phyloP scores from a whole-genome alignment of 2,113 vertebrate genomes.

The Corythoichthys haematopterus region DNA sequence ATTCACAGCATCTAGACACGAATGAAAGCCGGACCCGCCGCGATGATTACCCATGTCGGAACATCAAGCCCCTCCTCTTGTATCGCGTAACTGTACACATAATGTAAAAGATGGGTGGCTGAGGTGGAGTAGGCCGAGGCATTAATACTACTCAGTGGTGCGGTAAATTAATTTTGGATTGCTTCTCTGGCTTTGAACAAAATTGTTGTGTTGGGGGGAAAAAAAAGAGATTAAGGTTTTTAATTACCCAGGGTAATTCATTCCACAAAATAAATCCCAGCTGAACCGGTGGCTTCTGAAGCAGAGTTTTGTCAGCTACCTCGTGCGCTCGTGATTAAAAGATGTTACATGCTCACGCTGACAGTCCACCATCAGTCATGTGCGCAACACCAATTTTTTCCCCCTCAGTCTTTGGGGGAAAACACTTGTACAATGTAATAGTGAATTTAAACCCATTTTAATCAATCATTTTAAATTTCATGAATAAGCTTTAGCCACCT shows the following conservation, averaged over 20 bases:
- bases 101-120: neutral
- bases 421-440: constrained; percentile 11
- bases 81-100: too few species aligned
- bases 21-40: too few species aligned
- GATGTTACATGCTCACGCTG: constrained; percentile 6
- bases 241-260: constrained; percentile 75
- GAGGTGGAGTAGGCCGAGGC: constrained; percentile 45
- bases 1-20: too few species aligned
- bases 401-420: constrained; percentile 8
- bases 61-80: too few species aligned
- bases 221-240: constrained; percentile 73
- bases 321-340: constrained; percentile 50
- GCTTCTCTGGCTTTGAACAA: constrained; percentile 72
- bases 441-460: constrained; percentile 9
- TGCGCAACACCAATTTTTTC: neutral
- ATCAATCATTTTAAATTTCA: neutral
- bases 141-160: constrained; percentile 75
- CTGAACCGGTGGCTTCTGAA: constrained; percentile 65
- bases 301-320: constrained; percentile 50
- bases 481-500: neutral
- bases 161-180: constrained; percentile 78
- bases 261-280: constrained; percentile 71
- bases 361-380: constrained; percentile 27
- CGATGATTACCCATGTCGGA: too few species aligned
- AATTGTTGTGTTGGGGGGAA: constrained; percentile 74